Percentiles rank a stretch among this genome's conserved stretches.
These are phyloP conservation scores for Xanthorhoe spadicearia DNA, from an alignment of 2,888 invertebrate species.

Conservation along the genomic window DNA sequence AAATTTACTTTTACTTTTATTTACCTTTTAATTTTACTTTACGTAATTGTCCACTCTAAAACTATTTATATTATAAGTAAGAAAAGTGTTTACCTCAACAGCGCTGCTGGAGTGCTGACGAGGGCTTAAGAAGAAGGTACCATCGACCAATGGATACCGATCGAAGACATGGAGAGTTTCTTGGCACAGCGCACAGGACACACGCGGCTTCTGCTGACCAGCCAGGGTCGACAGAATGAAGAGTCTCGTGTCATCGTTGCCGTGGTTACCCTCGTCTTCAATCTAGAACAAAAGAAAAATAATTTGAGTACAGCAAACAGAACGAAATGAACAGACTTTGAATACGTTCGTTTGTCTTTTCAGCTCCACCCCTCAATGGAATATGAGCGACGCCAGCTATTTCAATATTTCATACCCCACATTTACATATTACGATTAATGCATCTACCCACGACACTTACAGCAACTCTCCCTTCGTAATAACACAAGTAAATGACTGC, in stretches of 20 bases:
- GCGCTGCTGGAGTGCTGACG: slow-evolving; percentile 94
- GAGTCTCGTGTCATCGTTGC: slow-evolving; percentile 98
- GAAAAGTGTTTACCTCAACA: slow-evolving; percentile 88
- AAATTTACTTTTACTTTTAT: background rate
- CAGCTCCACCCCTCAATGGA: slow-evolving; percentile 47
- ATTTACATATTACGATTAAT: slow-evolving; percentile 84
- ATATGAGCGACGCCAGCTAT: slow-evolving; percentile 70
- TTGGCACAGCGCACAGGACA: slow-evolving; percentile 94
- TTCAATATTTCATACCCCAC: slow-evolving; percentile 80
- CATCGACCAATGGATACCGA: slow-evolving; percentile 98
- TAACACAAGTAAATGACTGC: slow-evolving; percentile 84
- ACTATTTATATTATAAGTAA: background rate
- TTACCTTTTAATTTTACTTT: background rate
- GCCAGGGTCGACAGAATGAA: slow-evolving; percentile 98
- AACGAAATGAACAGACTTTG: slow-evolving; percentile 6
- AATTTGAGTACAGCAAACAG: slow-evolving; percentile 1
- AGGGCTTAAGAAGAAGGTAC: slow-evolving; percentile 98
- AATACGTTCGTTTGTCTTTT: slow-evolving; percentile 27
- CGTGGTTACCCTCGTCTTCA: slow-evolving; percentile 99
- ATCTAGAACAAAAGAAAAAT: slow-evolving; percentile 87
- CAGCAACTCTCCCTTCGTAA: slow-evolving; percentile 79
- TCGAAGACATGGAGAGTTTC: slow-evolving; percentile 97
- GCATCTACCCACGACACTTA: slow-evolving; percentile 82
- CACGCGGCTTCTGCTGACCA: slow-evolving; percentile 93
- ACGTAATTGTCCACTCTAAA: background rate